phyloP scores from a whole-genome alignment of 2,113 vertebrate genomes.

The Semnornis frantzii region DNA sequence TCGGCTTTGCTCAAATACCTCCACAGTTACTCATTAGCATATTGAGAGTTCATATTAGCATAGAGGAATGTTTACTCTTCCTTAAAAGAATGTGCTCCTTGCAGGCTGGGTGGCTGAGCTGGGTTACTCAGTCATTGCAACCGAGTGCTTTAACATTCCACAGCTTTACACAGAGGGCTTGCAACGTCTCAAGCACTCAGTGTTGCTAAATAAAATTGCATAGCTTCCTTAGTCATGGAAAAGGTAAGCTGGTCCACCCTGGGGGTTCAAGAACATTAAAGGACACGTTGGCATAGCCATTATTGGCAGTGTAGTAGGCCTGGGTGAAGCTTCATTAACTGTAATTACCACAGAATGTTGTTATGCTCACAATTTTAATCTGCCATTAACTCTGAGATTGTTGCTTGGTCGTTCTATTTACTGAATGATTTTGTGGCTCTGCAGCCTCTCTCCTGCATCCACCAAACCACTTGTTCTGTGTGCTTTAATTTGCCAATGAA shows the following conservation, averaged over 20 bases:
- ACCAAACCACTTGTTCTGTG: not conserved
- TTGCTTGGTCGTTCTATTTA: not conserved
- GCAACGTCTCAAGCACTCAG: not conserved
- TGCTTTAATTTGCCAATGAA: not conserved
- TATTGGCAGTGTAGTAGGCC: not conserved
- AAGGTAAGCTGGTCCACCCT: not conserved
- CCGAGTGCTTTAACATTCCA: not conserved
- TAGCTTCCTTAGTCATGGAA: not conserved
- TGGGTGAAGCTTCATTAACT: not conserved
- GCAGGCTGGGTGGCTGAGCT: not conserved
- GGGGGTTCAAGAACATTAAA: not conserved
- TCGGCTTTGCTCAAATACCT: not conserved
- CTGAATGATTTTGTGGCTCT: not conserved
- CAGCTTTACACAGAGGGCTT: not conserved
- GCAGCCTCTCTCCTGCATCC: not conserved
- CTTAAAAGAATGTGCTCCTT: not conserved
- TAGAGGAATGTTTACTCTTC: not conserved
- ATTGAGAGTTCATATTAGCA: constrained; percentile 9
- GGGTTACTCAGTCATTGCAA: not conserved
- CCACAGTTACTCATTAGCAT: not conserved
- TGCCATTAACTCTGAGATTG: not conserved
- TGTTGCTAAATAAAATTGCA: not conserved
- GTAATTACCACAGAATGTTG: not conserved
- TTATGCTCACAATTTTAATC: not conserved
- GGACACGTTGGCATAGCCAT: not conserved